Base-by-base conservation (phyloP, 92 coral and sea anemone species). In the Epizoanthus ramosus region DNA sequence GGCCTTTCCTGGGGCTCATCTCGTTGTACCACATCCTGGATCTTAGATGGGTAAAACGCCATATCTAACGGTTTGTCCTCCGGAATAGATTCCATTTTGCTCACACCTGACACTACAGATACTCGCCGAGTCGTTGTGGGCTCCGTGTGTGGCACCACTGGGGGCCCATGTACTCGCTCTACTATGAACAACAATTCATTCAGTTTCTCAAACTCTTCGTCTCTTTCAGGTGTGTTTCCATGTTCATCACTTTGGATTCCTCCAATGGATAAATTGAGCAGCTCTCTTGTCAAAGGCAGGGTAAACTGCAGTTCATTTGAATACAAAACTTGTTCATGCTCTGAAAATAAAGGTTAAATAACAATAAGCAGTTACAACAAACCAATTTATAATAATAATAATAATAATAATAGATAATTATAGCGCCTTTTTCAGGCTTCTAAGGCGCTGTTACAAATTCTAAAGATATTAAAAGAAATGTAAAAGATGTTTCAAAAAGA, bases 231-330 rank as follows among this genome's bases (percentile, higher is more conserved):
- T 37, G 59, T 59, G 35, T 71, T 19, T 76, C 73, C 71, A 25
- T 39, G 75, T 15, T 54, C 56, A 1, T 63, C 12, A 39, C 47
- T 70, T 10, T 57, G 79, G 13, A 61, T n/a, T 69, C 33, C 12
- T 43, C 73, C 15, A 41, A 13, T 1, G 33, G 45, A 39, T 4
- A 86, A 43, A 21, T 80, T 63, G 14, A 93, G 73, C 58, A 88
- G 79, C 31, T 91, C 94, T 12, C 70, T 70, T 13, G 90, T 87
- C 23, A 93, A 74, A 8, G 98, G 98, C 19, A 93, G 94, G 22
- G 85, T 75, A 43, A 93, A 87, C 77, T 93, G 94, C 8, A 93
- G 83, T 41, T 93, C 98, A 72, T 93, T 93, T 63, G 98, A 93
- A 74, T 81, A 86, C 15, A 93, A 70, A 8, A 70, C 81, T 65